Conservation (phyloP, 2,888 invertebrate species). For the Drosophila melanosoma region DNA sequence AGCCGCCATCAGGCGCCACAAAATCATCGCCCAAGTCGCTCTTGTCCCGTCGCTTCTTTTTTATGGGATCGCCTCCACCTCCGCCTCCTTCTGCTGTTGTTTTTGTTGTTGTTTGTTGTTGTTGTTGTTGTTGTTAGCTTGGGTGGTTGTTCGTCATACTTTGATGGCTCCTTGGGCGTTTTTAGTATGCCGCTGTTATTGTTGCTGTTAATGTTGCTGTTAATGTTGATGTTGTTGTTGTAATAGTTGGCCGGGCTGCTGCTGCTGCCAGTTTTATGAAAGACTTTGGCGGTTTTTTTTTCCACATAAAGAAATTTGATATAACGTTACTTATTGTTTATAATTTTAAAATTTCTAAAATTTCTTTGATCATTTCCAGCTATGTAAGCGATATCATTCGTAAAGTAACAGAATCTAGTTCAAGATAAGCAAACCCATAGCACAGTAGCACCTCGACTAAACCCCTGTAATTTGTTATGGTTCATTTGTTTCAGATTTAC, state of each 20-base stretch:
- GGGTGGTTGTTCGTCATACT: slow-evolving; percentile 38
- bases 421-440: not conserved
- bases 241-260: slow-evolving; percentile 27
- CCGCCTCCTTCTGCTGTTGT: slow-evolving; percentile 1
- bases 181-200: slow-evolving; percentile 26
- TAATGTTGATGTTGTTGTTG: slow-evolving; percentile 39
- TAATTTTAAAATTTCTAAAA: not conserved
- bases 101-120: slow-evolving; percentile 13
- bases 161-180: slow-evolving; percentile 39
- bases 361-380: not conserved
- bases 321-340: not conserved
- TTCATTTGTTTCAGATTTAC: not conserved
- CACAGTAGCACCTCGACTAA: not conserved
- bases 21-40: slow-evolving; percentile 86
- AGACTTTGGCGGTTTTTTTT: not conserved
- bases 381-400: not conserved
- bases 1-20: slow-evolving; percentile 91
- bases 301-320: not conserved
- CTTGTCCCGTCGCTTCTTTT: slow-evolving; percentile 83
- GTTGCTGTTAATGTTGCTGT: slow-evolving; percentile 29
- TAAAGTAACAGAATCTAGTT: not conserved
- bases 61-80: slow-evolving; percentile 27
- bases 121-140: slow-evolving; percentile 33
- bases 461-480: not conserved
- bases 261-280: slow-evolving; percentile 52